Evolutionary conservation across 1,140 invertebrate genomes (phyloP).

Genomic region (Drosophila teissieri): DNA sequence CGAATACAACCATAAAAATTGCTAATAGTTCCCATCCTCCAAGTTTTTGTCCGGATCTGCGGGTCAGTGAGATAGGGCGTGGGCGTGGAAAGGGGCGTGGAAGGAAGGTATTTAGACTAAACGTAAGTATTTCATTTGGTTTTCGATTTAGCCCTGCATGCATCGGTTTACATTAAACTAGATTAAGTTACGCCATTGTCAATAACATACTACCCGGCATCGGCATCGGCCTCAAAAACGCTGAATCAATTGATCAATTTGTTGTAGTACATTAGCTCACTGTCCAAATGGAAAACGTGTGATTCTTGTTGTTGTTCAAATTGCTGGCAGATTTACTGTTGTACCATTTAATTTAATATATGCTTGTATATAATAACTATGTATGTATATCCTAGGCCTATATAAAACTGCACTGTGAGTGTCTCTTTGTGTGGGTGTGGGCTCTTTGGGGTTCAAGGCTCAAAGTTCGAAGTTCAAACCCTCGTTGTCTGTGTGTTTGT

Average conservation of each 20-base stretch:
- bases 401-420: slow-evolving; percentile 51
- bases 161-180: slow-evolving; percentile 59
- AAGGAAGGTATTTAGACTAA: slow-evolving; percentile 38
- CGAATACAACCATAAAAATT: slow-evolving; percentile 83
- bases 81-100: neutral
- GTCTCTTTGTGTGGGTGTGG: slow-evolving; percentile 13
- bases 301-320: slow-evolving; percentile 78
- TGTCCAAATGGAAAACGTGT: slow-evolving; percentile 83
- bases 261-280: slow-evolving; percentile 78
- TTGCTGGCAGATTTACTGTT: slow-evolving; percentile 76
- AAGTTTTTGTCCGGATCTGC: slow-evolving; percentile 16
- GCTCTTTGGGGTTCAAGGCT: neutral
- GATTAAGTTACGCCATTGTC: slow-evolving; percentile 59
- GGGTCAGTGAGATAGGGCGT: too few relatives aligned
- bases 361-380: slow-evolving; percentile 52
- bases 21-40: slow-evolving; percentile 70
- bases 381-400: slow-evolving; percentile 41
- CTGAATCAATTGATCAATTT: slow-evolving; percentile 76
- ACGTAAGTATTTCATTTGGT: slow-evolving; percentile 42
- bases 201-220: slow-evolving; percentile 63
- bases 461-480: slow-evolving; percentile 11
- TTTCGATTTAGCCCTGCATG: slow-evolving; percentile 45
- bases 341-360: slow-evolving; percentile 60
- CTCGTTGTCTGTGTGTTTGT: slow-evolving; percentile 11
- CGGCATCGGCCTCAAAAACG: slow-evolving; percentile 53